Evolutionary conservation across 2,797 vertebrate genomes (phyloP), one percentile per base, ranked within the genome.

Genomic region (Arnoldichthys spilopterus): DNA sequence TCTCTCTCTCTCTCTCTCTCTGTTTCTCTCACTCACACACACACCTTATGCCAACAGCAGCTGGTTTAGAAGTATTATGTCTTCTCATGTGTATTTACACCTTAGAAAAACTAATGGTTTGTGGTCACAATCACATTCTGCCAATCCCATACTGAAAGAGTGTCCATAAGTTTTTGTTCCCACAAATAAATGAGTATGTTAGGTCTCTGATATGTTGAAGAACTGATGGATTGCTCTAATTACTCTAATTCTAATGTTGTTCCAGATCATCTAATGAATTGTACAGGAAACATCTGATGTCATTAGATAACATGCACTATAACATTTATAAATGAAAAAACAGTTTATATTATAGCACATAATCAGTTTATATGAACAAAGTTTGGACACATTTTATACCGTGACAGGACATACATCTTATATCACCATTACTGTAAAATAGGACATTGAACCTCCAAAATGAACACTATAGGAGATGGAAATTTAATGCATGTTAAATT

Each of bases 11-110:
- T 40, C 47, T 30, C 16, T 22, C 28, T 34, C 64, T 30, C 53
- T 54, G 11, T 37, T 47, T 62, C 34, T 32, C 16, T 24, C 22
- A 59, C 58, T 24, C 53, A 63, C n/a, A 49, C 64, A 69, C 47
- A 72, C 51, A 67, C 97, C 96, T 97, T 96, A 96, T 94, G 94
- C 96, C 94, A 94, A 95, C 96, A 97, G 96, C 95, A 96, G 97
- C 96, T 95, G 97, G 95, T 96, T 98, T 98, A 99, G 98, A 98
- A 98, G 95, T 96, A 95, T 96, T 95, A 96, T 97, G 97, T 96
- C 94, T 95, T 93, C 95, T 82, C 96, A 98, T 97, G 96, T 97
- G 97, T 97, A 97, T 97, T 98, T 97, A 97, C 97, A 96, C 95
- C 95, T 93, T 94, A 96, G 94, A 97, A 96, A 96, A 96, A 96